These are phyloP conservation scores for Phthorimaea operculella DNA, from an alignment of 1,140 invertebrate species.

Conservation along the genomic window DNA sequence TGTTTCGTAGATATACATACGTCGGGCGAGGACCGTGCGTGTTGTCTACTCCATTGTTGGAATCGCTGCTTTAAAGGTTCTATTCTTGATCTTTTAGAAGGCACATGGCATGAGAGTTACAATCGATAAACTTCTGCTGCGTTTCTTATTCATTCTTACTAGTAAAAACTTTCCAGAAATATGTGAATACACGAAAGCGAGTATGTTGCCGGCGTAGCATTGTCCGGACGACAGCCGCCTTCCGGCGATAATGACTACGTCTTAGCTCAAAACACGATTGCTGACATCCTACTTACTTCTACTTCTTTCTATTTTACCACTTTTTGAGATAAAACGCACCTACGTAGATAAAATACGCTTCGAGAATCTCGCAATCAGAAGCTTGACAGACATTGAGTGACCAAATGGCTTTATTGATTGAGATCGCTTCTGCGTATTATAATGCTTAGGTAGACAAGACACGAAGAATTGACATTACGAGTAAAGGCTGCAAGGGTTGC, in stretches of 20 bases:
- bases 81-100: conserved; percentile 65
- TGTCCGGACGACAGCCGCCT: conserved; percentile 42
- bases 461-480: conserved; percentile 15
- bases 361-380: conserved; percentile 49
- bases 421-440: conserved; percentile 52
- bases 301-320: conserved; percentile 62
- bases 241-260: conserved; percentile 53
- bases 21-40: conserved; percentile 60
- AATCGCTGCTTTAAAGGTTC: conserved; percentile 68
- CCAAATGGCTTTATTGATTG: conserved; percentile 46
- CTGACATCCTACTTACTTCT: conserved; percentile 53
- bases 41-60: conserved; percentile 68
- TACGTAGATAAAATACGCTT: conserved; percentile 59
- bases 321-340: conserved; percentile 62
- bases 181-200: conserved; percentile 63
- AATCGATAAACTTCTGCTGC: conserved; percentile 64
- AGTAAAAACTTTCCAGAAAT: conserved; percentile 54
- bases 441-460: conserved; percentile 43
- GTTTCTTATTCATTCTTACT: conserved; percentile 65
- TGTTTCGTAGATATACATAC: conserved; percentile 66
- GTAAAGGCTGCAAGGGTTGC: conserved; percentile 34
- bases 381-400: conserved; percentile 41
- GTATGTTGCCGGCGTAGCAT: conserved; percentile 45
- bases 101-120: conserved; percentile 67
- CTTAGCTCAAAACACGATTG: conserved; percentile 60